Conservation (phyloP, 2,113 vertebrate species). For the Phyllostomus discolor region DNA sequence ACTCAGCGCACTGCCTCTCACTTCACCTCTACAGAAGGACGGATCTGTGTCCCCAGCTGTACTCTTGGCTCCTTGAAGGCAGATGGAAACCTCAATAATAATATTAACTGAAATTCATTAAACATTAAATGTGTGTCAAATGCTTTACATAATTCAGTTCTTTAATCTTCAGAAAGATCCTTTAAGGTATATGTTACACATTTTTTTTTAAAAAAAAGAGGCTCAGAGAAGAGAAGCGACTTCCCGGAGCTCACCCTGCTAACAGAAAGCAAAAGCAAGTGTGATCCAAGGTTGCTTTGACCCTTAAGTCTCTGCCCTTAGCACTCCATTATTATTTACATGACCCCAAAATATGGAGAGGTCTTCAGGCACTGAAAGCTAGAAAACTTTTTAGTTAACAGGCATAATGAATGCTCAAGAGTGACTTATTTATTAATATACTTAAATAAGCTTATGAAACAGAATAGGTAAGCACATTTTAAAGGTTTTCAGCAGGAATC, state of each 20-base stretch:
- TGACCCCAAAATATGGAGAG: neutral
- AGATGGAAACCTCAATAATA: neutral
- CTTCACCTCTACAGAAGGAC: neutral
- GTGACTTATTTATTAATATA: neutral
- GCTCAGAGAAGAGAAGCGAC: neutral
- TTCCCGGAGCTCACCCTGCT: neutral
- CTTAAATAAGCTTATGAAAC: neutral
- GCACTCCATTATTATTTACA: neutral
- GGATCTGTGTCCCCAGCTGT: neutral
- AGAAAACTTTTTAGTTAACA: neutral
- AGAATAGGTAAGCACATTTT: neutral
- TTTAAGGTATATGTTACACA: neutral
- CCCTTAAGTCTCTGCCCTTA: neutral
- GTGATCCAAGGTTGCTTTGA: neutral
- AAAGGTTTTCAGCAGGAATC: neutral
- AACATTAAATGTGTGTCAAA: neutral
- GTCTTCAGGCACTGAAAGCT: neutral
- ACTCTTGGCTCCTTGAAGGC: neutral
- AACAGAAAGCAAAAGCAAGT: neutral
- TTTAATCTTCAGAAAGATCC: neutral
- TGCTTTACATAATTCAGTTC: neutral
- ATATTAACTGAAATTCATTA: neutral
- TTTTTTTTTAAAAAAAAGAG: no score
- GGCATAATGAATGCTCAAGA: neutral
- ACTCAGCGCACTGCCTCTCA: no score